Evolutionary conservation across 2,888 invertebrate genomes (phyloP).

Genomic region (Iselma pallidipennis): DNA sequence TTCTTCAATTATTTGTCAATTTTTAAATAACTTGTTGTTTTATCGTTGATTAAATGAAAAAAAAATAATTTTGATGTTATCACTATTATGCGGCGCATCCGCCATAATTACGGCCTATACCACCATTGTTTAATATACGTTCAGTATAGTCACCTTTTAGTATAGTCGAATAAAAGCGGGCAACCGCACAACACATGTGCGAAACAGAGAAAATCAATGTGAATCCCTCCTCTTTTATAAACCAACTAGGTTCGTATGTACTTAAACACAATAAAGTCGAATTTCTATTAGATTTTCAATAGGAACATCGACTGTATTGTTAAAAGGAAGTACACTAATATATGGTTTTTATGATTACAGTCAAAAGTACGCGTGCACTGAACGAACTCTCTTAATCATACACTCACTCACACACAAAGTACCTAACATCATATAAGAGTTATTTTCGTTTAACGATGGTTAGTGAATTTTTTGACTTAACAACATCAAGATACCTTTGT

Average conservation of each 20-base stretch:
- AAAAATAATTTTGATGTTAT: no score
- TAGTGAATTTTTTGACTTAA: conserved; percentile 48
- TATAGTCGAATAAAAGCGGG: no score
- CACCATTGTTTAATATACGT: no score
- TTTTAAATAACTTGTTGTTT: no score
- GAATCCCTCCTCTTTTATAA: neutral
- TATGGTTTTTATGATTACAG: no score
- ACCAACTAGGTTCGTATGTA: conserved; percentile 26
- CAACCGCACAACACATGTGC: conserved; percentile 19
- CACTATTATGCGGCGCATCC: conserved; percentile 14
- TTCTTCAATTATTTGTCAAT: no score
- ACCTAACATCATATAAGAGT: no score
- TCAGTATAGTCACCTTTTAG: no score
- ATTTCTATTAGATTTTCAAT: neutral
- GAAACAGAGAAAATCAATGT: conserved; percentile 30
- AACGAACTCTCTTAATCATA: no score
- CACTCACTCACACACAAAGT: no score
- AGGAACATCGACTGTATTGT: neutral
- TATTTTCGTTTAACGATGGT: no score
- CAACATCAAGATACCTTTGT: conserved; percentile 25
- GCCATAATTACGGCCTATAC: conserved; percentile 6
- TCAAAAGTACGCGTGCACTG: conserved; percentile 14
- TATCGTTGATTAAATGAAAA: no score
- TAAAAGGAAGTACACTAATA: neutral
- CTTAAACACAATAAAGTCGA: conserved; percentile 24